Percentiles rank a stretch among this genome's conserved stretches.
Evolutionary conservation across 2,113 vertebrate species (phyloP).

Genomic region (Anas platyrhynchos): DNA sequence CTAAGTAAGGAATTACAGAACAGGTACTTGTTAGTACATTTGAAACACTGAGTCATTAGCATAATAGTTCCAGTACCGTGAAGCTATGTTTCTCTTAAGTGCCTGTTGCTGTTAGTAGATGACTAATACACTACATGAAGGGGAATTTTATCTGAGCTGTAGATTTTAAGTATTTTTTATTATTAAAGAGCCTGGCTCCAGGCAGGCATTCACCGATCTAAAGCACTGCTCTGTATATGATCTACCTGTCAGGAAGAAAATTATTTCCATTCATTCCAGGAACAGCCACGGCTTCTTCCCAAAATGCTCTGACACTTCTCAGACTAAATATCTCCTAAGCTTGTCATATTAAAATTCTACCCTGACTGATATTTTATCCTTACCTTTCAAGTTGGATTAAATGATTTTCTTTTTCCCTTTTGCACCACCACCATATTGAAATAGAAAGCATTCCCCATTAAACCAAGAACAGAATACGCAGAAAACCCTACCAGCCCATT

Average conservation of each 20-base stretch:
- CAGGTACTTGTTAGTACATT: not conserved
- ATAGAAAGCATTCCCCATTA: not conserved
- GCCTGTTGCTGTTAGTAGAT: not conserved
- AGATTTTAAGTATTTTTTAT: not conserved
- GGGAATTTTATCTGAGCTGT: not conserved
- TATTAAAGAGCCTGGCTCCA: not conserved
- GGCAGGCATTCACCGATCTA: not conserved
- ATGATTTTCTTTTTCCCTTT: not conserved
- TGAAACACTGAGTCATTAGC: not conserved
- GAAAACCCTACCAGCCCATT: not conserved
- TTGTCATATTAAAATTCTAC: not conserved
- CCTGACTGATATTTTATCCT: not conserved
- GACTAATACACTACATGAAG: not conserved
- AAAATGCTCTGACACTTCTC: not conserved
- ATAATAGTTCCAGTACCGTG: not conserved
- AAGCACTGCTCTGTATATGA: not conserved
- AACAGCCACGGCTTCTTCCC: not conserved
- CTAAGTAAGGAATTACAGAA: not conserved
- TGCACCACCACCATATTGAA: not conserved
- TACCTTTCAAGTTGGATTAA: not conserved
- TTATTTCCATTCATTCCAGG: not conserved
- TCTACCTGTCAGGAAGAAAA: not conserved
- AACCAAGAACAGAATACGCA: not conserved
- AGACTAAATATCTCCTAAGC: not conserved
- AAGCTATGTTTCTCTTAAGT: not conserved